These are phyloP conservation scores for Pipra filicauda DNA, from an alignment of 2,113 vertebrate genomes.

Conservation along the genomic window DNA sequence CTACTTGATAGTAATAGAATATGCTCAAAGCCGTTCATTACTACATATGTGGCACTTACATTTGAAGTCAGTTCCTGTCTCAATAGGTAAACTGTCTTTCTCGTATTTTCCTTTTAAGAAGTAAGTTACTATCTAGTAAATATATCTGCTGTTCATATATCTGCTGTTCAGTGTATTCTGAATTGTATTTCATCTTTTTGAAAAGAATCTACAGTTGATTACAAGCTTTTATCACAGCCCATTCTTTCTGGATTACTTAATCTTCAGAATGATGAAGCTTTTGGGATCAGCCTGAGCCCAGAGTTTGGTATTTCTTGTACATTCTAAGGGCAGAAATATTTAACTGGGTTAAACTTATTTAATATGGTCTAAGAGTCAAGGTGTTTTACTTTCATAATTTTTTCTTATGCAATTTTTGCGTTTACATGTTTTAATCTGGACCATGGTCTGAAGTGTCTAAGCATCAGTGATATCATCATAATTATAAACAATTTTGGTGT, in stretches of 20 bases:
- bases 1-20: slow-evolving; percentile 93
- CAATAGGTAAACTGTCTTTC: slow-evolving; percentile 78
- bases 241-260: not conserved
- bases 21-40: slow-evolving; percentile 78
- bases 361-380: not conserved
- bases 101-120: not conserved
- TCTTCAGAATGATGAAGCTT: not conserved
- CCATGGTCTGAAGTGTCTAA: not conserved
- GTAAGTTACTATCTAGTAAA: not conserved
- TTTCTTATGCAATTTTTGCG: not conserved
- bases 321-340: not conserved
- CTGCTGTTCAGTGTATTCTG: not conserved
- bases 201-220: not conserved
- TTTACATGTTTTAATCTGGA: not conserved
- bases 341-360: not conserved
- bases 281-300: not conserved
- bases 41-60: slow-evolving; percentile 97
- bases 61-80: slow-evolving; percentile 85
- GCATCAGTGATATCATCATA: not conserved
- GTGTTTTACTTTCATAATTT: not conserved
- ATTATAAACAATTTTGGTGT: not conserved
- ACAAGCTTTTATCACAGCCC: not conserved
- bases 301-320: not conserved
- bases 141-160: not conserved
- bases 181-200: not conserved